Evolutionary conservation across 2,888 invertebrate species (phyloP).

Genomic region (Adineta ricciae): DNA sequence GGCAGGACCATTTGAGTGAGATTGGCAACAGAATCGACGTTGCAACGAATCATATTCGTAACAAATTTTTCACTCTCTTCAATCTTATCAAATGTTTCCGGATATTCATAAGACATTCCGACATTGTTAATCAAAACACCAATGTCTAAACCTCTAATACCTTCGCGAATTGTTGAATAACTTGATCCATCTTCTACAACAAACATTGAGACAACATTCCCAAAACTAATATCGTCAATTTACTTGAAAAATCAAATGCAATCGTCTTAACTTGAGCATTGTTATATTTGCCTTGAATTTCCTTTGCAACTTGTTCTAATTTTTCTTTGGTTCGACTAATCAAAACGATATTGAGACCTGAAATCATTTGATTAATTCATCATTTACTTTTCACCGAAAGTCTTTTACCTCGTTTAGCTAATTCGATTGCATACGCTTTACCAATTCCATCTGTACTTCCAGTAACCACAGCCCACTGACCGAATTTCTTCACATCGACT

Average conservation of each 20-base stretch:
- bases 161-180: slow-evolving; percentile 62
- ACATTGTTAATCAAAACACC: slow-evolving; percentile 84
- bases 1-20: slow-evolving; percentile 78
- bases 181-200: slow-evolving; percentile 55
- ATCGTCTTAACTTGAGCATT: slow-evolving; percentile 68
- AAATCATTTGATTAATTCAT: background rate
- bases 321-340: slow-evolving; percentile 45
- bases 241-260: slow-evolving; percentile 69
- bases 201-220: too few relatives aligned
- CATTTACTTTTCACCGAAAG: background rate
- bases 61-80: slow-evolving; percentile 36
- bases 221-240: too few relatives aligned
- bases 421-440: slow-evolving; percentile 45
- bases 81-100: slow-evolving; percentile 57
- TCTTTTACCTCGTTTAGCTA: slow-evolving; percentile 36
- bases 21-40: slow-evolving; percentile 39
- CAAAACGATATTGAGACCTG: slow-evolving; percentile 45
- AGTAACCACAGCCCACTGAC: slow-evolving; percentile 62
- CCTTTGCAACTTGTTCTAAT: slow-evolving; percentile 42
- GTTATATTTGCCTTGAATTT: slow-evolving; percentile 51
- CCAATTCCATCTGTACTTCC: slow-evolving; percentile 51
- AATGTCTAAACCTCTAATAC: slow-evolving; percentile 65
- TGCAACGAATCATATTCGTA: slow-evolving; percentile 28
- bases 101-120: slow-evolving; percentile 72
- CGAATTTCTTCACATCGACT: slow-evolving; percentile 56